Evolutionary conservation across 2,888 invertebrate species (phyloP).

Genomic region (Rhingia campestris): DNA sequence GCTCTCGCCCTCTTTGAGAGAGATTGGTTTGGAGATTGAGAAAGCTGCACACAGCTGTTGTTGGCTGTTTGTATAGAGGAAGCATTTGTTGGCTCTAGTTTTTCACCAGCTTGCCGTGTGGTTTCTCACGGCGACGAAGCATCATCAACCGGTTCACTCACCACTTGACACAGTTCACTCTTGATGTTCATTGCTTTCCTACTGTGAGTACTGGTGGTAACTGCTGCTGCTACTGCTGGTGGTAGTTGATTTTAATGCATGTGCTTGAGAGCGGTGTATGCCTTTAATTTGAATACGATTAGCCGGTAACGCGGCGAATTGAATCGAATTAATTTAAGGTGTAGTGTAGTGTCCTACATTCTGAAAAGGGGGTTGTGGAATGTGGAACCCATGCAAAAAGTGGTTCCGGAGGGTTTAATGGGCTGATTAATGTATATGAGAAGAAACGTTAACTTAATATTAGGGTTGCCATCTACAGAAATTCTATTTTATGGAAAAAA

Average conservation of each 20-base stretch:
- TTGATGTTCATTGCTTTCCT: constrained; percentile 13
- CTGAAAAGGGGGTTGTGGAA: neutral
- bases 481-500: too few relatives aligned
- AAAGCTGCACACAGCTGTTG: constrained; percentile 49
- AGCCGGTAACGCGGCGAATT: constrained; percentile 30
- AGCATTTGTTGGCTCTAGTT: neutral
- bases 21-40: constrained; percentile 1
- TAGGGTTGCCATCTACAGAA: too few relatives aligned
- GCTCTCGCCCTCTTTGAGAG: constrained; percentile 23
- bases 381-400: constrained; percentile 20
- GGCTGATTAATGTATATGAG: neutral
- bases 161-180: constrained; percentile 23
- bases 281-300: constrained; percentile 10
- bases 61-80: neutral
- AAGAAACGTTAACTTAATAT: too few relatives aligned
- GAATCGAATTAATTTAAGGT: neutral
- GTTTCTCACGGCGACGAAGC: constrained; percentile 51
- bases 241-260: neutral
- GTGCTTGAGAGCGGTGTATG: constrained; percentile 6
- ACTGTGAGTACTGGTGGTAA: neutral
- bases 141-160: constrained; percentile 41
- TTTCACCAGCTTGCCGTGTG: neutral
- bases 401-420: neutral
- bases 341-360: neutral
- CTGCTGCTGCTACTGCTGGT: neutral